Conservation (phyloP, 1,140 invertebrate genomes). For the Hesperophylax magnus region DNA sequence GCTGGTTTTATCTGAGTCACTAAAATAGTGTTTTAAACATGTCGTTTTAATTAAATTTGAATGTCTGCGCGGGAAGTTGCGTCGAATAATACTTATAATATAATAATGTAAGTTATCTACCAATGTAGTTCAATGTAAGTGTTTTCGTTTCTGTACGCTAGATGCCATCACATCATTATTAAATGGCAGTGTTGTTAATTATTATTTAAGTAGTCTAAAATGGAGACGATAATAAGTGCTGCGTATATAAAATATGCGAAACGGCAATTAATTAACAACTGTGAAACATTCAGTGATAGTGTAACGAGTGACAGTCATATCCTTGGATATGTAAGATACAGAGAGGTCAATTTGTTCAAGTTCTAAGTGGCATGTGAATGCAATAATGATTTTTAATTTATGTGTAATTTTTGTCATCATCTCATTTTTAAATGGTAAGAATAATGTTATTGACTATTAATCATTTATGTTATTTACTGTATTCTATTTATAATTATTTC, state of each 20-base stretch:
- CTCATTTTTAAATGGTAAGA: slow-evolving; percentile 37
- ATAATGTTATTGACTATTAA: background rate
- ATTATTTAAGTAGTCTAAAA: background rate
- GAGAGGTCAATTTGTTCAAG: background rate
- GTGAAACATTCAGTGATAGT: slow-evolving; percentile 10
- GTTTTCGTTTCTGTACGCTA: too few species aligned
- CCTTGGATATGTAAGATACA: background rate
- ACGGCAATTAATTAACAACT: background rate
- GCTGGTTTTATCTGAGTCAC: too few species aligned
- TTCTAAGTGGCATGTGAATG: background rate
- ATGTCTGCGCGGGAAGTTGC: too few species aligned
- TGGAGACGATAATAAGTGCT: background rate
- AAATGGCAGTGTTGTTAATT: background rate
- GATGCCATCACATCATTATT: too few species aligned
- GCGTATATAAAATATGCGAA: background rate
- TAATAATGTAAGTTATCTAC: too few species aligned
- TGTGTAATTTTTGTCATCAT: slow-evolving; percentile 19
- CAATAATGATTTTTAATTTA: slow-evolving; percentile 25
- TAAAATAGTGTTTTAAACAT: too few species aligned
- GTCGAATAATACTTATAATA: too few species aligned
- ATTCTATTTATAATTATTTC: too few species aligned
- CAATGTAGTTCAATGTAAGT: too few species aligned
- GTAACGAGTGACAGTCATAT: background rate
- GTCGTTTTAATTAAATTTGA: too few species aligned
- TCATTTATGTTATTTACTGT: too few species aligned